Evolutionary conservation across 2,888 invertebrate genomes (phyloP).

Genomic region (Rotaria socialis): DNA sequence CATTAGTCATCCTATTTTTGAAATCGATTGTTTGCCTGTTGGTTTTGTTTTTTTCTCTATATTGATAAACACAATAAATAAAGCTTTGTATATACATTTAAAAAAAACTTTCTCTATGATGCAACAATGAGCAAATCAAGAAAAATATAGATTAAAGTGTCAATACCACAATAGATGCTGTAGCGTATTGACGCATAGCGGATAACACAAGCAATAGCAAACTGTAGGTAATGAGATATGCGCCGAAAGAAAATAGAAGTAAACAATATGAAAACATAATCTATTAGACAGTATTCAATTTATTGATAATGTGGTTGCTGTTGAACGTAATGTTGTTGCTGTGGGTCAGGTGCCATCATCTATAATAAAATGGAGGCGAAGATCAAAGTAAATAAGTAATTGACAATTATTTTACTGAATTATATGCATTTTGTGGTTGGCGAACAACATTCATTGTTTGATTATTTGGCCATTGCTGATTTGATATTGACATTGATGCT

Average conservation of each 20-base stretch:
- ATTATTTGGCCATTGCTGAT: not conserved
- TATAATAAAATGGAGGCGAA: not conserved
- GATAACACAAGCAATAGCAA: not conserved
- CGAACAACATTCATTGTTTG: not conserved
- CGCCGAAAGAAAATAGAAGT: not conserved
- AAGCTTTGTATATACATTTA: conserved; percentile 22
- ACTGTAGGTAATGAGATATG: not conserved
- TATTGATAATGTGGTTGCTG: not conserved
- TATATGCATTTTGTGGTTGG: not conserved
- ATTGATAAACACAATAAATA: conserved; percentile 29
- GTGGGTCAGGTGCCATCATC: not conserved
- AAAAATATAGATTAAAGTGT: conserved; percentile 1
- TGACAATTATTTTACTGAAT: not conserved
- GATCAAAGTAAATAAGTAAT: not conserved
- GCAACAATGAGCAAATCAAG: conserved; percentile 9
- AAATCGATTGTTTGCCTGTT: too few species aligned
- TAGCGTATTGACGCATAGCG: not conserved
- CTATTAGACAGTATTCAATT: not conserved
- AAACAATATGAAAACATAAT: not conserved
- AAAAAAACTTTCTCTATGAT: conserved; percentile 4
- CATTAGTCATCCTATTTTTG: too few species aligned
- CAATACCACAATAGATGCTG: not conserved
- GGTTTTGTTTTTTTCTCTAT: not conserved
- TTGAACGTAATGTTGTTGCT: not conserved
- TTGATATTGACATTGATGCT: not conserved